Conservation (phyloP, 2,113 vertebrate genomes). For the Scortum barcoo region DNA sequence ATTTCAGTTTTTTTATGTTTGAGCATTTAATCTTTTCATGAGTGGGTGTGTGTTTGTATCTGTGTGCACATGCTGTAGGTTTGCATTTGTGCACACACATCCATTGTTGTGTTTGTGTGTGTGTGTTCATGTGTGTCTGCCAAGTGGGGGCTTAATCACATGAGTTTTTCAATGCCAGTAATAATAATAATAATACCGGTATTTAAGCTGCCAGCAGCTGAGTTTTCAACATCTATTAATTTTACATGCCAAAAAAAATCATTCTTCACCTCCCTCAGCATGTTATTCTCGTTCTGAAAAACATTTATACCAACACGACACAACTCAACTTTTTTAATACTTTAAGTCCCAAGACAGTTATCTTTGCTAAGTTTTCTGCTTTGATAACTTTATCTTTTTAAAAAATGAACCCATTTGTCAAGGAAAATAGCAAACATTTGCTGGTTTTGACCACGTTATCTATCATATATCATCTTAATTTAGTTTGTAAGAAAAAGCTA, state of each 20-base stretch:
- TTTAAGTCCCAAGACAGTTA: too few species aligned
- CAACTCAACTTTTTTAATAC: too few species aligned
- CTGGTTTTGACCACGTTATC: too few species aligned
- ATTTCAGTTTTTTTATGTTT: neutral
- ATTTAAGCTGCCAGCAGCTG: conserved; percentile 36
- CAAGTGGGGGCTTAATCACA: conserved; percentile 30
- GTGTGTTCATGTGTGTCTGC: conserved; percentile 12
- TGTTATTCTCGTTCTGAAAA: conserved; percentile 12
- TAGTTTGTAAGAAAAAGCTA: too few species aligned
- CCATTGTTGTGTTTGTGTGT: neutral
- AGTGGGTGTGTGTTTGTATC: neutral
- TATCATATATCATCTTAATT: too few species aligned
- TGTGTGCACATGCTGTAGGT: neutral
- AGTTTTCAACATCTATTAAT: conserved; percentile 15
- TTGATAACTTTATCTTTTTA: too few species aligned
- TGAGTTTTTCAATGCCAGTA: conserved; percentile 1
- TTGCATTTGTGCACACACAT: neutral
- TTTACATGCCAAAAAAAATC: neutral
- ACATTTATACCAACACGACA: conserved; percentile 9
- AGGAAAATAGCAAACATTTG: too few species aligned
- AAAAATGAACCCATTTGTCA: too few species aligned
- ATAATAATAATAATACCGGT: conserved; percentile 16
- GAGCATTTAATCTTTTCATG: conserved; percentile 17
- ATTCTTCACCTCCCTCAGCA: conserved; percentile 41
- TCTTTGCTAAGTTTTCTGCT: too few species aligned